phyloP scores from a whole-genome alignment of 2,888 invertebrate species.

The Acleris emargana region DNA sequence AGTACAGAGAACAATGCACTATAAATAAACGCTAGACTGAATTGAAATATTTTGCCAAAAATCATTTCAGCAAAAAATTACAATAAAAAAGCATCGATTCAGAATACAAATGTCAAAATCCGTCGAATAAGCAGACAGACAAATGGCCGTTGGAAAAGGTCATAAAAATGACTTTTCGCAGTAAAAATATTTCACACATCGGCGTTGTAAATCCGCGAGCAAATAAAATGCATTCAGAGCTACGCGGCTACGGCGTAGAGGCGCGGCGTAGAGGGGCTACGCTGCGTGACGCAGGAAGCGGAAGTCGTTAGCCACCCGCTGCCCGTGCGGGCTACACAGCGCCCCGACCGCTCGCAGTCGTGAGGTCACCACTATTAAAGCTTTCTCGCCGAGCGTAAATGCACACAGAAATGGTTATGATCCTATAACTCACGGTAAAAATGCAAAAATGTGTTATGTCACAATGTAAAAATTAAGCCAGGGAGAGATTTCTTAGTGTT shows the following conservation, averaged over 20 bases:
- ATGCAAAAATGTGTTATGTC: too few species aligned
- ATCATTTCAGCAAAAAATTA: slow-evolving; percentile 34
- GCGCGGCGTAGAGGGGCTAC: slow-evolving; percentile 44
- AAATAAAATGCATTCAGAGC: slow-evolving; percentile 29
- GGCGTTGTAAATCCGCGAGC: slow-evolving; percentile 27
- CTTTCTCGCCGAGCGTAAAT: neutral
- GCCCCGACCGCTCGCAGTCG: slow-evolving; percentile 1
- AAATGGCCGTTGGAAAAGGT: slow-evolving; percentile 25
- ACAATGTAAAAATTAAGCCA: too few species aligned
- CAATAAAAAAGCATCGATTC: slow-evolving; percentile 48
- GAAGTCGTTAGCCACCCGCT: slow-evolving; percentile 68
- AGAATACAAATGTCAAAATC: slow-evolving; percentile 56
- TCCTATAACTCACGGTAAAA: too few species aligned
- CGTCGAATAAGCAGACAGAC: slow-evolving; percentile 20
- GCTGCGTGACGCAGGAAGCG: slow-evolving; percentile 56
- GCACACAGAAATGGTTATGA: too few species aligned
- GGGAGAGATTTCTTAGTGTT: too few species aligned
- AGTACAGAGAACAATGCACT: neutral
- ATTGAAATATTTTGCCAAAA: slow-evolving; percentile 23
- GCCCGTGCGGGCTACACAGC: slow-evolving; percentile 36
- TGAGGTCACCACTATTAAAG: neutral
- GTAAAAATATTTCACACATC: slow-evolving; percentile 28
- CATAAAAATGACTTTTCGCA: slow-evolving; percentile 34
- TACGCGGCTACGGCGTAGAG: slow-evolving; percentile 32
- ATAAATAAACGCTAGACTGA: neutral